Percentiles rank a stretch among this genome's conserved stretches.
Conservation (phyloP, 1,140 invertebrate genomes). For the Musca vetustissima region DNA sequence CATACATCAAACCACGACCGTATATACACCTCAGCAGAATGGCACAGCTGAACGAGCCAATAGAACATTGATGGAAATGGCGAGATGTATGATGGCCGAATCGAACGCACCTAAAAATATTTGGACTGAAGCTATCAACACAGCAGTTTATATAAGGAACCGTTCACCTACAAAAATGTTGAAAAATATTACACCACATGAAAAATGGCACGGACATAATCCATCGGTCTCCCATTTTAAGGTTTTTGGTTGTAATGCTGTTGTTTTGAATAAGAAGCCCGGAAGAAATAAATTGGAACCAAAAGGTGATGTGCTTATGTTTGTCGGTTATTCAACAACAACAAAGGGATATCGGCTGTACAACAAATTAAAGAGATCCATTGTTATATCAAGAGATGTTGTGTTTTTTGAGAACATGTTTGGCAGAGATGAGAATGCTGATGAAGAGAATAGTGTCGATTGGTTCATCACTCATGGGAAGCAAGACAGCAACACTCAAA, state of each 20-base stretch:
- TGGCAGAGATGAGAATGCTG: no score
- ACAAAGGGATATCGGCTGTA: conserved; percentile 12
- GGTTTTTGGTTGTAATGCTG: conserved; percentile 43
- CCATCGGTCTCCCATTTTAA: conserved; percentile 33
- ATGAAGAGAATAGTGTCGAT: no score
- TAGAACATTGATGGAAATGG: conserved; percentile 31
- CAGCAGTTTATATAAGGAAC: conserved; percentile 29
- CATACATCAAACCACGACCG: conserved; percentile 45
- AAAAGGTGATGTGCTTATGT: conserved; percentile 20
- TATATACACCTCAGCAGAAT: conserved; percentile 55
- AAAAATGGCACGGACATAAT: conserved; percentile 1
- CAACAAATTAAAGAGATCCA: not conserved
- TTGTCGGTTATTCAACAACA: not conserved
- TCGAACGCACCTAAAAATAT: conserved; percentile 45
- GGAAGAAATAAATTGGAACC: conserved; percentile 25
- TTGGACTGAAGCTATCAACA: conserved; percentile 58
- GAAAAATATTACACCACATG: conserved; percentile 25
- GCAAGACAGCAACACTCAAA: no score
- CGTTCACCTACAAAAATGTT: conserved; percentile 23
- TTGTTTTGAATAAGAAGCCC: conserved; percentile 45
- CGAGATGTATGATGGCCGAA: conserved; percentile 38
- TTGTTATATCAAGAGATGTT: not conserved
- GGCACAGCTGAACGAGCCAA: conserved; percentile 44
- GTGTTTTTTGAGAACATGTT: no score
- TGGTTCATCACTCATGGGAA: no score